Evolutionary conservation across 1,140 invertebrate genomes (phyloP).

Genomic region (Physella acuta): DNA sequence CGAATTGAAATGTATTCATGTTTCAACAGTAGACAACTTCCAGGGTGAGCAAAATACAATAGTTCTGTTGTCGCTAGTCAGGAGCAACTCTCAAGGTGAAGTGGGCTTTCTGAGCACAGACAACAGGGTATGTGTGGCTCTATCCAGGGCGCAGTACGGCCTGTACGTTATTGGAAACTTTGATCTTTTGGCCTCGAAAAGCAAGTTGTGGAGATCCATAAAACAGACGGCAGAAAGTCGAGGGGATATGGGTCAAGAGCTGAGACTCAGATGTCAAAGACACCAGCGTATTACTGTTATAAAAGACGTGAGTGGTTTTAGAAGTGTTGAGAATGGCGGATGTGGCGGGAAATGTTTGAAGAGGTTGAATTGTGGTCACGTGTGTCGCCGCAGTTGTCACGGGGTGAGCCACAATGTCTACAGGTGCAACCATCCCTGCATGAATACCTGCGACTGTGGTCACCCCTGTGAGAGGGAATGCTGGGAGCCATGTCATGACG

Average conservation of each 20-base stretch:
- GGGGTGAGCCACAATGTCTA: neutral
- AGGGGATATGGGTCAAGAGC: neutral
- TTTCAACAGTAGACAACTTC: slow-evolving; percentile 74
- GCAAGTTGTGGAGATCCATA: neutral
- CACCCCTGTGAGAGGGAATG: neutral
- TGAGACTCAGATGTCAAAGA: neutral
- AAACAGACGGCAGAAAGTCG: neutral
- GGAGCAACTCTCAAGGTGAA: slow-evolving; percentile 67
- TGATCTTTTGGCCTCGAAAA: neutral
- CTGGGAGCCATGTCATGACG: neutral
- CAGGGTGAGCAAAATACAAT: slow-evolving; percentile 82
- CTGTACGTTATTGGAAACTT: neutral
- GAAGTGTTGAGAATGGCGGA: slow-evolving; percentile 22
- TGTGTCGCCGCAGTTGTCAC: slow-evolving; percentile 23
- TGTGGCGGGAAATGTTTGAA: slow-evolving; percentile 14
- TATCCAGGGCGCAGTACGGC: neutral
- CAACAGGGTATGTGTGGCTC: neutral
- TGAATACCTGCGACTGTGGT: neutral
- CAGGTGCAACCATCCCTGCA: neutral
- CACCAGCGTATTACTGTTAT: slow-evolving; percentile 7
- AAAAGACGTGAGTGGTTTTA: slow-evolving; percentile 8
- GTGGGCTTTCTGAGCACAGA: slow-evolving; percentile 74
- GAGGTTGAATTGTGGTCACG: slow-evolving; percentile 24
- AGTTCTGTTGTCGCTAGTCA: slow-evolving; percentile 78
- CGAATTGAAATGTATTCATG: slow-evolving; percentile 43